Evolutionary conservation across 2,888 invertebrate genomes (phyloP), one percentile per base, ranked within the genome.

Genomic region (Drosophila pegasa): DNA sequence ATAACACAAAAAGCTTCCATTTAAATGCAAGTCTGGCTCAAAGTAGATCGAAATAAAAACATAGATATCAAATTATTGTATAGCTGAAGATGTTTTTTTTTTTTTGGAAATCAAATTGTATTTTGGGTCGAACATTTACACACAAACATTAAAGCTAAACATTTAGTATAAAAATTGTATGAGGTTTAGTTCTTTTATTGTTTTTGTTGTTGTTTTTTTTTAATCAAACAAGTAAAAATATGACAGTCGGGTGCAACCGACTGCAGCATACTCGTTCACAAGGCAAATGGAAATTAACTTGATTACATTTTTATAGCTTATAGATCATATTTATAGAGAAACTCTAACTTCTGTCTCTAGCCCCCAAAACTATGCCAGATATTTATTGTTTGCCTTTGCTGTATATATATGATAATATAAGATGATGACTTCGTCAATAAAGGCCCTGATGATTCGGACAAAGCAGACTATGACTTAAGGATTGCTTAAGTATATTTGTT

Each of bases 71-170:
- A 31, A 48, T 48, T n/a, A n/a, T 14, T 33, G 8, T 33, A 20
- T 31, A 37, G 35, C 16, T 51, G 37, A 9, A 52, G 7, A 9
- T 67, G 16, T 27, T 31, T 8, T 20, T 41, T 14, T 22, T 41
- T 41, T 31, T 57, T 45, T 20, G 47, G 10, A 63, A 57, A 54
- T 57, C 1, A 70, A 63, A 69, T 54, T 27, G 41, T 22, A 58
- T 37, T 20, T 31, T 18, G 14, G 14, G 38, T 43, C 40, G 47
- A 77, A 71, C 60, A 78, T 58, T 47, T 71, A 77, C 67, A 71
- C 75, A 81, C 77, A 85, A 79, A 77, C 82, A 85, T 77, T 79
- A 29, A 63, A 40, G 69, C 78, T 71, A 67, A 68, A 81, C 71
- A 80, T 80, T 73, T 71, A 80, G 61, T 77, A 69, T 55, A 8